A percentile compares a stretch with the other conserved stretches of the same genome.
Evolutionary conservation across 1,140 invertebrate genomes (phyloP).

Genomic region (Samia ricini): DNA sequence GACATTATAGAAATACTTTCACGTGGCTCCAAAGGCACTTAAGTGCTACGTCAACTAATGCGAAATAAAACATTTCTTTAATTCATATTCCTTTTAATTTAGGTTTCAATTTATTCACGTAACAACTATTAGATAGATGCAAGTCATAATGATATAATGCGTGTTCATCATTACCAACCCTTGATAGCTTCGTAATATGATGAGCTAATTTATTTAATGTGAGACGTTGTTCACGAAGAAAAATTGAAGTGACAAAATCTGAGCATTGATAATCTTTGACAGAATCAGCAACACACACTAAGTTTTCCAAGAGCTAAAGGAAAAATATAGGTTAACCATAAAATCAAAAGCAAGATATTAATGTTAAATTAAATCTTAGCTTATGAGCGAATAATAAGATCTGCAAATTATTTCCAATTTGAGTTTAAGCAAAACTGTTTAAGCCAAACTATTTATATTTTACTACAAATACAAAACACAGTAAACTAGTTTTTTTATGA

Average conservation of each 20-base stretch:
- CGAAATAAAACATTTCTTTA: neutral
- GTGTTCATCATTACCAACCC: conserved; percentile 23
- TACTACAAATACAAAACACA: too few relatives aligned
- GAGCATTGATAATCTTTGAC: conserved; percentile 36
- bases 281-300: conserved; percentile 27
- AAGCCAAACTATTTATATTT: too few relatives aligned
- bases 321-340: too few relatives aligned
- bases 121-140: conserved; percentile 16
- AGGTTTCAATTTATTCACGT: neutral
- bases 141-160: conserved; percentile 32
- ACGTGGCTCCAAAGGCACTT: conserved; percentile 9
- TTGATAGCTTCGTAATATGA: conserved; percentile 22
- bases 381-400: too few relatives aligned
- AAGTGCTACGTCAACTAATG: neutral
- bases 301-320: conserved; percentile 28
- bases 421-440: too few relatives aligned
- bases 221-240: conserved; percentile 33
- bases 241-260: conserved; percentile 36
- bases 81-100: neutral
- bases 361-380: too few relatives aligned
- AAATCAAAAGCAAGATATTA: too few relatives aligned
- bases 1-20: conserved; percentile 28
- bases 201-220: conserved; percentile 31
- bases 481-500: too few relatives aligned
- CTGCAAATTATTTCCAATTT: too few relatives aligned